Conservation (phyloP, 64 coral and sea anemone species). For the Dendronephthya gigantea region DNA sequence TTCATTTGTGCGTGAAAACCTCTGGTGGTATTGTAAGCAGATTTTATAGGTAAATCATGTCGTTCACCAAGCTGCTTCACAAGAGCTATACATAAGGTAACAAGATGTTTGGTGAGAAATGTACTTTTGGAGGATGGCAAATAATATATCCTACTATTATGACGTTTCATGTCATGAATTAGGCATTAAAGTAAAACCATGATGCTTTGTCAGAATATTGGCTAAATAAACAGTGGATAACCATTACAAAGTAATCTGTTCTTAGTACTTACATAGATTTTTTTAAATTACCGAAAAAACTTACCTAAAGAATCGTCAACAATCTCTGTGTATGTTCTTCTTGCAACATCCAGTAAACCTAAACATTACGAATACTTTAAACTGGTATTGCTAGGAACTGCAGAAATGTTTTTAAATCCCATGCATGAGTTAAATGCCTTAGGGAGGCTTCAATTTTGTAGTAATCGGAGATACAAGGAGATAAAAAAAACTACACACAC, state of each 20-base stretch:
- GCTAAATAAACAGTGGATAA: not conserved
- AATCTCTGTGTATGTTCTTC: constrained; percentile 93
- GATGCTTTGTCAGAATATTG: too few relatives aligned
- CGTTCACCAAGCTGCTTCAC: constrained; percentile 66
- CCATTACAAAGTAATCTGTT: not conserved
- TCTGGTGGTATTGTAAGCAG: constrained; percentile 66
- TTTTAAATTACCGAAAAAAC: not conserved
- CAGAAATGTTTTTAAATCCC: too few relatives aligned
- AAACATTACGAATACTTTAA: not conserved
- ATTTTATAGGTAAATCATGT: constrained; percentile 69
- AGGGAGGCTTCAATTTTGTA: too few relatives aligned
- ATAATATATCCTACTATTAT: too few relatives aligned
- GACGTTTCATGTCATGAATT: too few relatives aligned
- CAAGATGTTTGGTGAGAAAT: not conserved
- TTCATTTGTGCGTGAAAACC: constrained; percentile 69
- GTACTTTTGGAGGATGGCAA: too few relatives aligned
- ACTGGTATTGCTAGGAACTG: not conserved
- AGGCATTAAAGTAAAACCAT: too few relatives aligned
- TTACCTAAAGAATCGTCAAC: constrained; percentile 87
- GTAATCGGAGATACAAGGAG: too few relatives aligned
- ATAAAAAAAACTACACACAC: too few relatives aligned
- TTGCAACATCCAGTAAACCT: constrained; percentile 42
- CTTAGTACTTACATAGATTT: not conserved
- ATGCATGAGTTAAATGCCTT: too few relatives aligned
- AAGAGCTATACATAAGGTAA: constrained; percentile 39